Base-by-base conservation (phyloP, 1,140 invertebrate genomes). In the Heliconius nattereri region DNA sequence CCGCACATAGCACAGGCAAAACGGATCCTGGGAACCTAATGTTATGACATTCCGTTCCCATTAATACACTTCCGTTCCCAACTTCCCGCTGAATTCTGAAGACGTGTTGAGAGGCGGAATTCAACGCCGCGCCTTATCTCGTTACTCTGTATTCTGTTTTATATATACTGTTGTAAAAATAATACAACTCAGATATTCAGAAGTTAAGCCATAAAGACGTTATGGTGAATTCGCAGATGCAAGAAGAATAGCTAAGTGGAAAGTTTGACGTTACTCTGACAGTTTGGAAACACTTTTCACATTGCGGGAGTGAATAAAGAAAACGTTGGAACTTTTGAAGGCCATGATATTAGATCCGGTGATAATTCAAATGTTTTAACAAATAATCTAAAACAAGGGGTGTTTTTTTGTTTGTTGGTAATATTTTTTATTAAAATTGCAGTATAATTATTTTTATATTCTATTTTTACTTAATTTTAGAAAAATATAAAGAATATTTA, bases 191-290 rank as follows among this genome's bases (percentile, higher is more conserved):
- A 81, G 78, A 73, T 78, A 84, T 72, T 75, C 71, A 72, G 73
- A 86, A 85, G 81, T 84, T 84, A 75, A 79, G 77, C 32, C 83
- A 82, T 84, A 86, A 87, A 87, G 84, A 80, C 80, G 76, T 77
- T 81, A 84, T 78, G 85, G 86, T 76, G 83, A 84, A 85, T 80
- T 83, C 83, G 57, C 87, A 89, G 85, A 89, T 86, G 85, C 84
- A 81, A 81, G 81, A 75, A 84, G 80, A 84, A 81, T 83, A 84
- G 85, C 78, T 87, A 85, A 90, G 88, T 90, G 85, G 83, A 89
- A 90, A 90, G 88, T 90, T 90, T 87, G 84, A 88, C 85, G 82
- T 85, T 85, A 78, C 80, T 79, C 80, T 85, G 82, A 85, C 85
- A 84, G 80, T 86, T 75, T 82, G 19, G 75, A 78, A 73, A 66